phyloP scores from a whole-genome alignment of 2,113 vertebrate genomes.

The Dendrocopos noguchii region DNA sequence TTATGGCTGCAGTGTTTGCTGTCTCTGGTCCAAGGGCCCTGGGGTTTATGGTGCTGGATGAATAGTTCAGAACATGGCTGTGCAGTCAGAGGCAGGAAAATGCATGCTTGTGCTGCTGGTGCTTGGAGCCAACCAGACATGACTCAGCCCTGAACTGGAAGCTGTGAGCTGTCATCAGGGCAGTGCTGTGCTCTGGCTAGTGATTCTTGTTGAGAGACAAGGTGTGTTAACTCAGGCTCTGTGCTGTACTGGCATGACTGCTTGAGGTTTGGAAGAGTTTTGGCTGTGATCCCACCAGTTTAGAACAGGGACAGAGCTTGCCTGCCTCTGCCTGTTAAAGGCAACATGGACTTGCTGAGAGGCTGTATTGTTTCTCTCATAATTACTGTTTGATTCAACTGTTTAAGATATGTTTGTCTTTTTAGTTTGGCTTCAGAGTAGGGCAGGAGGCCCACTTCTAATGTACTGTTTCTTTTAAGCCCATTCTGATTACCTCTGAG shows the following conservation, averaged over 20 bases:
- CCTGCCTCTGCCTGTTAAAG: conserved; percentile 58
- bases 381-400: conserved; percentile 45
- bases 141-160: conserved; percentile 52
- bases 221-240: neutral
- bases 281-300: neutral
- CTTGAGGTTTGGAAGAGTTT: neutral
- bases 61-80: neutral
- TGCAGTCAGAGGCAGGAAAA: neutral
- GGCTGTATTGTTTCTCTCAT: conserved; percentile 12
- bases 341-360: neutral
- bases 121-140: conserved; percentile 33
- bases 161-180: conserved; percentile 8
- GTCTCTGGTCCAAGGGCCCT: neutral
- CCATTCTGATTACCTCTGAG: conserved; percentile 11
- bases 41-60: neutral
- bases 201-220: neutral
- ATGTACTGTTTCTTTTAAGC: neutral
- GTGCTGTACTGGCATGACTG: neutral
- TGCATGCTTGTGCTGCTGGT: neutral
- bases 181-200: neutral
- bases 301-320: neutral
- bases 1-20: neutral
- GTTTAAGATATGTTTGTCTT: conserved; percentile 24
- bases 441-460: neutral
- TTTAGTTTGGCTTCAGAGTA: conserved; percentile 26